A percentile compares a stretch with the other conserved stretches of the same genome.
phyloP scores from a whole-genome alignment of 2,797 vertebrate genomes.

The Sciurus vulgaris region DNA sequence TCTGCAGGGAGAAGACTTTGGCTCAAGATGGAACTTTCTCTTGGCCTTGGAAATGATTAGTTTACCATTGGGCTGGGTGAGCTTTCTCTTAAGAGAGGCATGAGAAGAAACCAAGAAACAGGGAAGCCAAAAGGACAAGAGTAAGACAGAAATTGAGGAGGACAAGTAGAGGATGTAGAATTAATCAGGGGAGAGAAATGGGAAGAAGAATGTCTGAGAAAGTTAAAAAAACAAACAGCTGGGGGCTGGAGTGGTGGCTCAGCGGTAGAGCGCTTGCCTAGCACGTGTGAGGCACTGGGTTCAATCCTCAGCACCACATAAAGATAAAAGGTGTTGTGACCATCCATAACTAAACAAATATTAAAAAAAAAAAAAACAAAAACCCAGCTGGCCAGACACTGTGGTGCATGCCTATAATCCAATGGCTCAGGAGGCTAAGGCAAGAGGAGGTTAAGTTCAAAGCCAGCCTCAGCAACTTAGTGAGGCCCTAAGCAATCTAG shows the following conservation, averaged over 20 bases:
- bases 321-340: too few relatives aligned
- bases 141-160: background rate
- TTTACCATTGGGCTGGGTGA: constrained; percentile 20
- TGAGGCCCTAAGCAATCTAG: too few relatives aligned
- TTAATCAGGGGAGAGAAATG: background rate
- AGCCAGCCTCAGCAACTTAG: too few relatives aligned
- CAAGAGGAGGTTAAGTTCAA: too few relatives aligned
- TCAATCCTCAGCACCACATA: too few relatives aligned
- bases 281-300: too few relatives aligned
- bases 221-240: background rate
- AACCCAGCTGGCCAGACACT: background rate
- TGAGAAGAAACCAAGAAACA: constrained; percentile 5
- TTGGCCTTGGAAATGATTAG: background rate
- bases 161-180: background rate
- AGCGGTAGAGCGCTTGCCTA: too few relatives aligned
- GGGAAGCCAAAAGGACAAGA: background rate
- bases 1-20: background rate
- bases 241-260: too few relatives aligned
- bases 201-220: background rate
- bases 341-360: too few relatives aligned
- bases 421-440: too few relatives aligned
- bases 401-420: too few relatives aligned
- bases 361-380: background rate
- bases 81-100: background rate
- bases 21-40: background rate